A percentile compares a stretch with the other conserved stretches of the same genome.
Conservation (phyloP, 2,113 vertebrate species). For the Entelurus aequoreus region DNA sequence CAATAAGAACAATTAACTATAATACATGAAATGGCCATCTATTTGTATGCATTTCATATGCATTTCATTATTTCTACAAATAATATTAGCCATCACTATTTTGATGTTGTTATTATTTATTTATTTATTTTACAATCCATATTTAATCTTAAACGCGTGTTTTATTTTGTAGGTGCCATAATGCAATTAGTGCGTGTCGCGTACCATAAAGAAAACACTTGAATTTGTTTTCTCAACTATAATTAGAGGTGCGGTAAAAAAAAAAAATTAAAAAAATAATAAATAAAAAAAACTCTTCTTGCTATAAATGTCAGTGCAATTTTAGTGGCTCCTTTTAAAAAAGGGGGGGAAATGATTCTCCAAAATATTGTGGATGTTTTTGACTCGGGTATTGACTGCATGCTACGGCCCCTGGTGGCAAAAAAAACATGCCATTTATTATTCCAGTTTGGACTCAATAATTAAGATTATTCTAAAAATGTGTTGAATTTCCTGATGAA, state of each 20-base stretch:
- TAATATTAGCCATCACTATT: too few relatives aligned
- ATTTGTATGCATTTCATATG: too few relatives aligned
- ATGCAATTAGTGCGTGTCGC: too few relatives aligned
- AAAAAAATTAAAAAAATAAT: too few relatives aligned
- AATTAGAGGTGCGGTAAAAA: not conserved
- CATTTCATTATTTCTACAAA: too few relatives aligned
- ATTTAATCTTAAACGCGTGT: too few relatives aligned
- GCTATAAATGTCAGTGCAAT: not conserved
- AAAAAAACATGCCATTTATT: constrained; percentile 26
- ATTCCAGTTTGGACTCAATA: constrained; percentile 25
- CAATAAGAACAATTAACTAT: too few relatives aligned
- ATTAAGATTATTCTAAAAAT: constrained; percentile 21
- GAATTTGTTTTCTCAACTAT: not conserved
- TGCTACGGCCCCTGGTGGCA: constrained; percentile 74
- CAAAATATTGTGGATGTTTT: constrained; percentile 6
- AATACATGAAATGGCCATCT: too few relatives aligned
- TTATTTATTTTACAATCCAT: not conserved
- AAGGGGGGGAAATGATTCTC: not conserved
- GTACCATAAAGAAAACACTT: too few relatives aligned
- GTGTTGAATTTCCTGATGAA: too few relatives aligned
- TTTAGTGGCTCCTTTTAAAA: too few relatives aligned
- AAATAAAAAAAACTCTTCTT: not conserved
- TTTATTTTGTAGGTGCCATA: too few relatives aligned
- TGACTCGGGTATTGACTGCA: constrained; percentile 10
- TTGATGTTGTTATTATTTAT: not conserved